A percentile compares a stretch with the other conserved stretches of the same genome.
Conservation (phyloP, 1,140 invertebrate species). For the Stratiolaelaps scimitus region DNA sequence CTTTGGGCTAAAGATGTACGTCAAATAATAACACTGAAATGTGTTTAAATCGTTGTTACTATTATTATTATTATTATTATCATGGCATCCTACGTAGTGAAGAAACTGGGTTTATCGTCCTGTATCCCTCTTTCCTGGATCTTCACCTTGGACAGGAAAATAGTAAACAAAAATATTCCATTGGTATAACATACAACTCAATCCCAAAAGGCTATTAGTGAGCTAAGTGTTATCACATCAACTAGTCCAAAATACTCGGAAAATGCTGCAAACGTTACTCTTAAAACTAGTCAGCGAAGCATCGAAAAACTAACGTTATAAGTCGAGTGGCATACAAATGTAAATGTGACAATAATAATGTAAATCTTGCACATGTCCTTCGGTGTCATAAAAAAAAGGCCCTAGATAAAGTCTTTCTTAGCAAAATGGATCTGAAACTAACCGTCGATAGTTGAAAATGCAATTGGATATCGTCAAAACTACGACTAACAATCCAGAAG, state of each 20-base stretch:
- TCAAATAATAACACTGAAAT: constrained; percentile 1
- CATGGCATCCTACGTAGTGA: background rate
- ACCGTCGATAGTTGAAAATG: no score
- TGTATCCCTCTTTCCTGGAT: background rate
- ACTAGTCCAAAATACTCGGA: no score
- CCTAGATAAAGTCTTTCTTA: constrained; percentile 1
- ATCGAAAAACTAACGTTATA: background rate
- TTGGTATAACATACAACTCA: background rate
- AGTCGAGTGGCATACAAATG: background rate
- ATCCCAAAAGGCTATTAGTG: no score
- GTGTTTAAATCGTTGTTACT: background rate
- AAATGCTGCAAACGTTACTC: background rate
- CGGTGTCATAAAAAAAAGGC: background rate
- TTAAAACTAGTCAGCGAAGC: background rate
- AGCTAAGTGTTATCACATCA: no score
- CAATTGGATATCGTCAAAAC: no score
- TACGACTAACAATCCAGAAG: no score
- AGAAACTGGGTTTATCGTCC: background rate
- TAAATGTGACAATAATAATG: background rate
- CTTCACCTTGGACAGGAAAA: background rate
- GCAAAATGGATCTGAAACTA: background rate
- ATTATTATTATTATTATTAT: background rate
- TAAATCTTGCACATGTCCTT: background rate
- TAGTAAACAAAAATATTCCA: no score
- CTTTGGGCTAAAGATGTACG: background rate